A percentile compares a stretch with the other conserved stretches of the same genome.
phyloP scores from a whole-genome alignment of 2,113 vertebrate species.

The Psittacula cyanocephala region DNA sequence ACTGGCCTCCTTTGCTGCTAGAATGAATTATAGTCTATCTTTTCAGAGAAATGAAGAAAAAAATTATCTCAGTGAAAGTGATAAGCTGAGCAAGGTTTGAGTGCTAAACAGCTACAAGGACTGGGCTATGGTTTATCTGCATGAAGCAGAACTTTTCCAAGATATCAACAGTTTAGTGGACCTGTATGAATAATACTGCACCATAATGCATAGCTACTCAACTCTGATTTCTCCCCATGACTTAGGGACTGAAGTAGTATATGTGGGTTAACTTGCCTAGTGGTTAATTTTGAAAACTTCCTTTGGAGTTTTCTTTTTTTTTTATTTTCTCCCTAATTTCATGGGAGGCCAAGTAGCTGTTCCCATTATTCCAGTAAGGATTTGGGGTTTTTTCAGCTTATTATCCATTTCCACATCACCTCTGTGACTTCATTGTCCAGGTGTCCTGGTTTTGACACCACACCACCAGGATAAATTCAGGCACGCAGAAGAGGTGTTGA shows the following conservation, averaged over 20 bases:
- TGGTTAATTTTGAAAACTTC: background rate
- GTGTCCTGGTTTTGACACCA: background rate
- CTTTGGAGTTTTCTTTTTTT: background rate
- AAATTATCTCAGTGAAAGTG: accelerated
- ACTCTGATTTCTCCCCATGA: background rate
- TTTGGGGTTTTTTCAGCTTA: background rate
- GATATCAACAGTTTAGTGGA: background rate
- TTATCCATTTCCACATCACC: background rate
- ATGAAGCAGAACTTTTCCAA: background rate
- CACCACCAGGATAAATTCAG: background rate
- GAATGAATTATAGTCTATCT: background rate
- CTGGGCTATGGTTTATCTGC: background rate
- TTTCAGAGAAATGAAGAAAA: background rate
- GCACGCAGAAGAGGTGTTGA: background rate
- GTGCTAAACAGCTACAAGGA: background rate
- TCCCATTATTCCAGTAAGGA: background rate
- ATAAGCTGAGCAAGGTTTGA: background rate
- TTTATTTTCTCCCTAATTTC: background rate
- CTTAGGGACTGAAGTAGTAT: background rate
- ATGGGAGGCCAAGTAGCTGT: background rate
- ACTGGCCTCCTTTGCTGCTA: background rate
- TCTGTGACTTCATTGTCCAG: background rate
- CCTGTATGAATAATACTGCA: background rate
- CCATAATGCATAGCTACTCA: background rate
- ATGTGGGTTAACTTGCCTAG: background rate